Evolutionary conservation across 2,797 vertebrate species (phyloP).

Genomic region (Pterois miles): DNA sequence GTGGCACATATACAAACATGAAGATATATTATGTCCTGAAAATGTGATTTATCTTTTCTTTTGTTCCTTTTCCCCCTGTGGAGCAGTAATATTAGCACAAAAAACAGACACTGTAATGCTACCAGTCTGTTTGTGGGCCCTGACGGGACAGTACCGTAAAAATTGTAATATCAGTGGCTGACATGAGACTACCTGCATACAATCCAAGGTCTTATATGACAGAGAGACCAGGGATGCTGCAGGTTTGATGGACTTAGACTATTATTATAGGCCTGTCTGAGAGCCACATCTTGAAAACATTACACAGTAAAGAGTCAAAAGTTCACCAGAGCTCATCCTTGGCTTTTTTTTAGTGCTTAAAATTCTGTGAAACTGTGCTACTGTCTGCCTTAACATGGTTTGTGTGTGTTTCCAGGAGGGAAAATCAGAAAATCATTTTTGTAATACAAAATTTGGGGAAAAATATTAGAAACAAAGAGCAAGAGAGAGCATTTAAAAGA

Average conservation of each 20-base stretch:
- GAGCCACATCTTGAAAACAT: slow-evolving; percentile 76
- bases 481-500: background rate
- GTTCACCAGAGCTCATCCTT: slow-evolving; percentile 55
- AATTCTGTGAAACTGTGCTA: slow-evolving; percentile 19
- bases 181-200: slow-evolving; percentile 26
- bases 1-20: background rate
- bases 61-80: slow-evolving; percentile 5
- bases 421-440: background rate
- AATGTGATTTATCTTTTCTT: slow-evolving; percentile 16
- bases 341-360: slow-evolving; percentile 46
- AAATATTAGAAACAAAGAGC: background rate
- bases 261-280: slow-evolving; percentile 38
- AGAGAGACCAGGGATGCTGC: background rate
- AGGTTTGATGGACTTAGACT: slow-evolving; percentile 36
- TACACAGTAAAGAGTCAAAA: slow-evolving; percentile 58
- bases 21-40: background rate
- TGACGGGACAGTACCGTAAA: slow-evolving; percentile 47
- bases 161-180: slow-evolving; percentile 44
- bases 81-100: slow-evolving; percentile 32
- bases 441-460: background rate
- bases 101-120: slow-evolving; percentile 43
- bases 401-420: background rate
- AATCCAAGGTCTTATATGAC: slow-evolving; percentile 25
- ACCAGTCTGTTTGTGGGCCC: slow-evolving; percentile 46
- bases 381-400: background rate